A percentile compares a stretch with the other conserved stretches of the same genome.
These are phyloP conservation scores for Drosophila lutescens DNA, from an alignment of 2,888 invertebrate species.

Conservation along the genomic window DNA sequence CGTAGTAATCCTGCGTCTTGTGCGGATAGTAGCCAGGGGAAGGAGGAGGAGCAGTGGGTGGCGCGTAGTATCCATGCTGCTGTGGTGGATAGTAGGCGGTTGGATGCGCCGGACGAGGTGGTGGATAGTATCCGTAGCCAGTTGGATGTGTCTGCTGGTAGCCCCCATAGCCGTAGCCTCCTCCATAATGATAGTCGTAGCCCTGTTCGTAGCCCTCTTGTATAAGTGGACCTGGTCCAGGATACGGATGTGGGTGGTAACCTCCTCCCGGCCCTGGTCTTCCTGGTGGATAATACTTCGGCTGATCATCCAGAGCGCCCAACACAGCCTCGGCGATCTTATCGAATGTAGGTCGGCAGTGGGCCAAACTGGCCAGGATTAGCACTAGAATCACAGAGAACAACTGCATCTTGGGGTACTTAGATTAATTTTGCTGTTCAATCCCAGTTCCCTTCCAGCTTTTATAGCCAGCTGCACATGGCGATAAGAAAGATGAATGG, in stretches of 20 bases:
- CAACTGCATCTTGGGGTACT: conserved; percentile 48
- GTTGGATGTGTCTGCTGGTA: conserved; percentile 28
- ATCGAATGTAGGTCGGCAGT: conserved; percentile 68
- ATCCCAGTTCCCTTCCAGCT: not conserved
- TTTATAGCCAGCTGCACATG: conserved; percentile 29
- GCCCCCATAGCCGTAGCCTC: conserved; percentile 48
- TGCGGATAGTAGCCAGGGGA: conserved; percentile 16
- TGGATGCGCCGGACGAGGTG: conserved; percentile 16
- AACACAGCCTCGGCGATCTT: conserved; percentile 66
- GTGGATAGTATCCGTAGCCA: conserved; percentile 45
- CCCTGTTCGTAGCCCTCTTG: conserved; percentile 70
- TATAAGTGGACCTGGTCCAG: conserved; percentile 51
- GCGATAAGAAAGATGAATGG: conserved; percentile 33
- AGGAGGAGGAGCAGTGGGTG: conserved; percentile 3
- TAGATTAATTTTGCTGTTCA: conserved; percentile 12
- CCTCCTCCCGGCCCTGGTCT: conserved; percentile 20
- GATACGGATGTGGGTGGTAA: conserved; percentile 12
- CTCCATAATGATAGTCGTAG: conserved; percentile 70
- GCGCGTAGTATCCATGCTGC: conserved; percentile 35
- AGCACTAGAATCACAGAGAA: conserved; percentile 30
- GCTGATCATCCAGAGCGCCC: conserved; percentile 27
- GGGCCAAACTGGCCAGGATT: conserved; percentile 18
- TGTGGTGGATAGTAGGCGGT: conserved; percentile 41
- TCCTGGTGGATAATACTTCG: conserved; percentile 39
- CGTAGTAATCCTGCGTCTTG: conserved; percentile 27